A percentile compares a stretch with the other conserved stretches of the same genome.
Conservation (phyloP, 2,797 vertebrate species). For the Esox masquinongy region DNA sequence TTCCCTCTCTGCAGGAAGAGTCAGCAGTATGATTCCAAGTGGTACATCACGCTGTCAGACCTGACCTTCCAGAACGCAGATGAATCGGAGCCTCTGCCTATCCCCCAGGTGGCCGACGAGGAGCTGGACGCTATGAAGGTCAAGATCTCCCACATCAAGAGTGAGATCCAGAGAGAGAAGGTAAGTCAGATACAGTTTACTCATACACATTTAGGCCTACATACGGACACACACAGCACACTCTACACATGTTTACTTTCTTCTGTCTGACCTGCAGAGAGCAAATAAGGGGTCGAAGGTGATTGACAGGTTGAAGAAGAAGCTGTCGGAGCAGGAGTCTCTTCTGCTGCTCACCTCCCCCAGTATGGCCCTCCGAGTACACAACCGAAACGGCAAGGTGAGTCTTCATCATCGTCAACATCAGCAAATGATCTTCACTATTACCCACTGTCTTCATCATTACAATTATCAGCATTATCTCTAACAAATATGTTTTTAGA, state of each 20-base stretch:
- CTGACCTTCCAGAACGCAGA: constrained; percentile 93
- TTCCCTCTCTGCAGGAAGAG: constrained; percentile 82
- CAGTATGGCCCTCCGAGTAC: constrained; percentile 89
- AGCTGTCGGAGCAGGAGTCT: constrained; percentile 94
- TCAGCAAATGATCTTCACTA: background rate
- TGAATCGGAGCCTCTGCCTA: constrained; percentile 83
- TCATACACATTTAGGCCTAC: background rate
- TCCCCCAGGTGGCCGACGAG: constrained; percentile 91
- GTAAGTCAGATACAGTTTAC: constrained; percentile 55
- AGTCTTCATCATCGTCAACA: constrained; percentile 16
- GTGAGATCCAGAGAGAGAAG: constrained; percentile 95
- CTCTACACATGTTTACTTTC: background rate
- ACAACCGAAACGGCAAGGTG: constrained; percentile 95
- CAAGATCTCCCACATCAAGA: constrained; percentile 98
- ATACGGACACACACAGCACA: background rate
- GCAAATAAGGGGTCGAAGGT: constrained; percentile 94
- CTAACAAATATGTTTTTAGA: too few relatives aligned
- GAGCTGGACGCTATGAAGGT: constrained; percentile 95
- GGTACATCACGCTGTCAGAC: constrained; percentile 94
- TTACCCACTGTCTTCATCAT: background rate
- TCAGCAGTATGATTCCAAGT: constrained; percentile 98
- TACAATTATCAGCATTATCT: background rate
- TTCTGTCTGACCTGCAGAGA: constrained; percentile 73
- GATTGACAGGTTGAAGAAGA: constrained; percentile 93
- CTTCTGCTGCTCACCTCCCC: constrained; percentile 91